A percentile compares a stretch with the other conserved stretches of the same genome.
phyloP scores from a whole-genome alignment of 2,113 vertebrate genomes.

The Cheilinus undulatus region DNA sequence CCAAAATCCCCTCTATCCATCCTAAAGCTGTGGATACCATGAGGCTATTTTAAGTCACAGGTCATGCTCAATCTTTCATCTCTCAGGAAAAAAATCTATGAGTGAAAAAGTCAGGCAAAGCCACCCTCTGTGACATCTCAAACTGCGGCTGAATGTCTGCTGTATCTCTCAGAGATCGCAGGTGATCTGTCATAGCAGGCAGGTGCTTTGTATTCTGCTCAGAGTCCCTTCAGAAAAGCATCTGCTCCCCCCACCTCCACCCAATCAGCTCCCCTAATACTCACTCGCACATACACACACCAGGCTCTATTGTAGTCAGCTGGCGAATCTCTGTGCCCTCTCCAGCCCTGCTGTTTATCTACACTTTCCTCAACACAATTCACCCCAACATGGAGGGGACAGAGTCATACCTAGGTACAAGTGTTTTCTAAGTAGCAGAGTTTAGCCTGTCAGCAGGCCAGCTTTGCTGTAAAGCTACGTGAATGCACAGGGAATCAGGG shows the following conservation, averaged over 20 bases:
- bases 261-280: constrained; percentile 14
- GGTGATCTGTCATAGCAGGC: constrained; percentile 80
- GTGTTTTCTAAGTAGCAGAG: constrained; percentile 21
- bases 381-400: constrained; percentile 37
- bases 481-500: constrained; percentile 40
- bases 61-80: constrained; percentile 66
- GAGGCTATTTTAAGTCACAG: constrained; percentile 51
- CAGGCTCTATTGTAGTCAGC: constrained; percentile 31
- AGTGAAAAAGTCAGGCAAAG: constrained; percentile 51
- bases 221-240: constrained; percentile 60
- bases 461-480: constrained; percentile 35
- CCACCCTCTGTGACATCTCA: constrained; percentile 75
- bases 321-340: constrained; percentile 51
- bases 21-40: constrained; percentile 38
- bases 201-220: constrained; percentile 78
- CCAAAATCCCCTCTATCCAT: constrained; percentile 34
- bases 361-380: constrained; percentile 38
- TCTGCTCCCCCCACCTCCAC: constrained; percentile 54
- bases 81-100: constrained; percentile 59
- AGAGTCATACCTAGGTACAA: constrained; percentile 32
- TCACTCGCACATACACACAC: neutral
- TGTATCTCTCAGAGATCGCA: constrained; percentile 72
- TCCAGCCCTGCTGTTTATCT: constrained; percentile 49
- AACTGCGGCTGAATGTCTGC: constrained; percentile 71
- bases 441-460: constrained; percentile 37